These are phyloP conservation scores for Galleria mellonella DNA, from an alignment of 1,140 invertebrate species.

Conservation along the genomic window DNA sequence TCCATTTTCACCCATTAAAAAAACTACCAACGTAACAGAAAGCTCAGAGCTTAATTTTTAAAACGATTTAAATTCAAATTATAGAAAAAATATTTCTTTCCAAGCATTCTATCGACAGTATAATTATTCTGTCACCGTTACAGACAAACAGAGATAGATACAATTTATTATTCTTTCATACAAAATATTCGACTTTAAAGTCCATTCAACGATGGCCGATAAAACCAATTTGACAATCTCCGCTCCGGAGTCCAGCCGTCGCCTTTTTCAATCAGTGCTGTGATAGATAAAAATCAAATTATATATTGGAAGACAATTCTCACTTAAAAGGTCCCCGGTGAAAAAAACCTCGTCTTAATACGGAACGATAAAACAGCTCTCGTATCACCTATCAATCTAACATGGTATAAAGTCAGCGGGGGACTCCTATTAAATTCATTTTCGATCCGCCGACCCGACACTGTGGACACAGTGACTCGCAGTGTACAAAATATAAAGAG, in stretches of 20 bases:
- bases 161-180: too few species aligned
- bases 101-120: too few species aligned
- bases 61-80: too few species aligned
- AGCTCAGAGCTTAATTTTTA: too few species aligned
- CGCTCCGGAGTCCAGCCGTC: neutral
- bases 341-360: conserved; percentile 26
- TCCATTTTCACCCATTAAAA: too few species aligned
- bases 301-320: conserved; percentile 39
- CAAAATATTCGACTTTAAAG: too few species aligned
- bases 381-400: conserved; percentile 61
- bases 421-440: conserved; percentile 39
- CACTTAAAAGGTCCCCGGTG: conserved; percentile 38
- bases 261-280: neutral
- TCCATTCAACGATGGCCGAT: neutral
- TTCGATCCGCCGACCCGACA: conserved; percentile 14
- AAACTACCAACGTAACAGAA: too few species aligned
- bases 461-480: conserved; percentile 14
- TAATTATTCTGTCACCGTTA: too few species aligned
- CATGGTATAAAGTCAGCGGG: conserved; percentile 42
- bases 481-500: neutral
- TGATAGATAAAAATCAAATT: conserved; percentile 12
- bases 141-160: too few species aligned
- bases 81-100: too few species aligned
- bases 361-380: conserved; percentile 33
- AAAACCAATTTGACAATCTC: conserved; percentile 1